Evolutionary conservation across 2,888 invertebrate genomes (phyloP), one percentile per base, ranked within the genome.

Genomic region (Rhaphigaster nebulosa): DNA sequence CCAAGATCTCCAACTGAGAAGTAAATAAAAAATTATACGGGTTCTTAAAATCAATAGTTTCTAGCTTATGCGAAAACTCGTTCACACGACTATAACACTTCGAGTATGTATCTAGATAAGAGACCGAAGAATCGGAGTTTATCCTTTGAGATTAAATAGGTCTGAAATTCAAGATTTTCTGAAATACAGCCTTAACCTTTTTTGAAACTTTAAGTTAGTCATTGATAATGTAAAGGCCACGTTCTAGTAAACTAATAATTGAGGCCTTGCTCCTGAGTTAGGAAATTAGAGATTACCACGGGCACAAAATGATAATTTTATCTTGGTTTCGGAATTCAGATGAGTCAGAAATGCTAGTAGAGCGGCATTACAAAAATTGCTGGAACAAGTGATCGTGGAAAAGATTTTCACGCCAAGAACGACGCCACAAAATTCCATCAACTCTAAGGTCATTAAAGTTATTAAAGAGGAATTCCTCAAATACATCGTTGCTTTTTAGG

Each of bases 111-210:
- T 60, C n/a, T 60, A 20, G 1, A 54, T 10, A 60, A n/a, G 60
- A 12, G n/a, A 60, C 4, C 56, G 1, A 60, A 60, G n/a, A 26
- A 10, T 60, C 5, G 18, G 15, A 65, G 34, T 65, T 23, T 5
- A 18, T 29, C 29, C 29, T 65, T 34, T 38, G 15, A 15, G 29
- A 38, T 76, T 38, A 34, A 6, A 76, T 76, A 38, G 34, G 18
- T 76, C 4, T 38, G 23, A 10, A 34, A 38, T 29, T 76, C 18
- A 76, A 38, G 1, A 2, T 1, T 20, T 38, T 38, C 34, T 38
- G 20, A 76, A 76, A 76, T 34, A 38, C 18, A 76, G 38, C 70
- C 70, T 38, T 76, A 38, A 76, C 70, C 70, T 76, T 65, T 76
- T 38, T 38, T 76, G 38, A 23, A 38, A 38, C 20, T 76, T 76